Percentiles rank a stretch among this genome's conserved stretches.
These are phyloP conservation scores for Epistrophe grossulariae DNA, from an alignment of 2,888 invertebrate genomes.

Conservation along the genomic window DNA sequence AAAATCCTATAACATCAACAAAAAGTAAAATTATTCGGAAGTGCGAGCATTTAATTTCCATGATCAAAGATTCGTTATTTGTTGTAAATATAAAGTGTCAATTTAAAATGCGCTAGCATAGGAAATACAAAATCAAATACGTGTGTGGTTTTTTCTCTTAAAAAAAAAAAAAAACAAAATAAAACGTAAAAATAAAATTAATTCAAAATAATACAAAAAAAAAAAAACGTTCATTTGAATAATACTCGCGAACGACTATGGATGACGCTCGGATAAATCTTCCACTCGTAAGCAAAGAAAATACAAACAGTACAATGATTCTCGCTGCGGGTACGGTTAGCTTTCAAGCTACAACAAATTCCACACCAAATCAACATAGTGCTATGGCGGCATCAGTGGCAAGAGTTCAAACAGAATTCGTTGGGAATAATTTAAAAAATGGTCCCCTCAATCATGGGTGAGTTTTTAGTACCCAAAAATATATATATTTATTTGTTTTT, in stretches of 20 bases:
- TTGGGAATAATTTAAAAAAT: constrained; percentile 80
- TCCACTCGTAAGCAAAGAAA: constrained; percentile 79
- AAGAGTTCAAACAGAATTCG: constrained; percentile 77
- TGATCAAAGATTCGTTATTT: constrained; percentile 2
- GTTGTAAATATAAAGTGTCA: not conserved
- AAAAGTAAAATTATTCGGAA: constrained; percentile 2
- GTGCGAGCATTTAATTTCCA: not conserved
- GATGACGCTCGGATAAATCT: constrained; percentile 79
- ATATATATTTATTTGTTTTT: not conserved
- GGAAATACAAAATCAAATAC: not conserved
- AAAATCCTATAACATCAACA: not conserved
- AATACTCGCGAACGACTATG: constrained; percentile 75
- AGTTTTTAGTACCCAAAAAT: constrained; percentile 69
- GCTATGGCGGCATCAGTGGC: constrained; percentile 59
- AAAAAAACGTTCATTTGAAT: constrained; percentile 4
- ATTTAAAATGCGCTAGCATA: constrained; percentile 34
- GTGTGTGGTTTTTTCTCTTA: not conserved
- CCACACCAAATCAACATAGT: constrained; percentile 67
- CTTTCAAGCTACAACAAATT: constrained; percentile 61
- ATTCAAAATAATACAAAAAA: not conserved
- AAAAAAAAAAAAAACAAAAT: not conserved
- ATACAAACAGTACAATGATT: constrained; percentile 78
- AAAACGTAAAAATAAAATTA: not conserved
- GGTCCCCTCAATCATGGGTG: constrained; percentile 79
- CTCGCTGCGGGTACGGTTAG: constrained; percentile 77